Base-by-base conservation (phyloP, 2,797 vertebrate genomes). In the Semaprochilodus insignis region DNA sequence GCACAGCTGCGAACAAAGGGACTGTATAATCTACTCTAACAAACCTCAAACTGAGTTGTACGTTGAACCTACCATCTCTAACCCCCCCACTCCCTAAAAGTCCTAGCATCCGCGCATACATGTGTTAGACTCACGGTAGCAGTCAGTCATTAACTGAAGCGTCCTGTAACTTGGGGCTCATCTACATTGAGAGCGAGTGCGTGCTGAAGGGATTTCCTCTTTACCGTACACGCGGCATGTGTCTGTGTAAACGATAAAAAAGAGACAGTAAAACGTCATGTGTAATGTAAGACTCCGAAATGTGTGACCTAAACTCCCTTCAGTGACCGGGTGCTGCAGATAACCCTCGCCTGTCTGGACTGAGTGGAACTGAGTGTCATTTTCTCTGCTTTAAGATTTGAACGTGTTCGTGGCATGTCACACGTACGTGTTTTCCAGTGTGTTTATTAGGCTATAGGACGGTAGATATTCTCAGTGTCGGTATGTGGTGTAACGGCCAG, bases 361-460 rank as follows among this genome's bases (percentile, higher is more conserved):
- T 80, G 84, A 84, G 77, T 89, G 44, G 31, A 92, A 90, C 90
- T 48, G 44, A 48, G 78, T 93, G 87, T 89, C 84, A 73, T 88
- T 80, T 44, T 87, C 88, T 91, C 84, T 88, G 85, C 80, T 89
- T 82, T 85, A 84, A 86, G 86, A 84, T 85, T 48, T 48, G 15
- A 62, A 83, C 83, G 83, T 91, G 91, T 95, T 90, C 90, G 88
- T 93, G 94, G 95, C 94, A 95, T 95, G 95, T 93, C 92, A 92
- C 94, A 86, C 91, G 89, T 80, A 84, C 83, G 91, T 94, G 88
- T 91, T 93, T 92, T 86, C 90, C 81, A 91, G 91, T 94, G 94
- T 93, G 92, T 86, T 92, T 92, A 90, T 91, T 95, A 94, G 92
- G 90, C 85, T 93, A 89, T 93, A 94, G 91, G 90, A 91, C 87